Evolutionary conservation across 2,113 vertebrate species (phyloP).

Genomic region (Henicopernis longicauda): DNA sequence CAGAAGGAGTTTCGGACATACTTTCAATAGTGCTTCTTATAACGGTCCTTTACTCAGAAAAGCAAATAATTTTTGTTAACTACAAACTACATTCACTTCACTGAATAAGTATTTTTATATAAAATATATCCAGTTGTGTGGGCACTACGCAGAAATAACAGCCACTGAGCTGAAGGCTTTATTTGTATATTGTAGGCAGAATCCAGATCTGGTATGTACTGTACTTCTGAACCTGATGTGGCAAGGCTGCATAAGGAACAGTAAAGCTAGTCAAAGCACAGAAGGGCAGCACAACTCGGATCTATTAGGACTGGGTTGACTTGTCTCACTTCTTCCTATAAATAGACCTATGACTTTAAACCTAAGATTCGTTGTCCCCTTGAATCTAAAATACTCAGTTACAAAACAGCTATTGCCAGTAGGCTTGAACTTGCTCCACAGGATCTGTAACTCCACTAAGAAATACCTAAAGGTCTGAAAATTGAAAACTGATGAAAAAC

Average conservation of each 20-base stretch:
- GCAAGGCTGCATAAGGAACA: neutral
- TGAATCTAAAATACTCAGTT: neutral
- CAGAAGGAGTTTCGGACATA: neutral
- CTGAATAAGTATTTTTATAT: neutral
- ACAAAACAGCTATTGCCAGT: neutral
- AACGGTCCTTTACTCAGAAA: neutral
- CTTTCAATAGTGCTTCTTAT: neutral
- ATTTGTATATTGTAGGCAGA: neutral
- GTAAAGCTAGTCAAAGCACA: neutral
- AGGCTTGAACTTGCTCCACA: neutral
- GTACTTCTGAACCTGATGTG: neutral
- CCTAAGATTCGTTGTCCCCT: neutral
- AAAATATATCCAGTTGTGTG: neutral
- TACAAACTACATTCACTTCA: neutral
- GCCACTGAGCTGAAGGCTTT: neutral
- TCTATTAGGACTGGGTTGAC: neutral
- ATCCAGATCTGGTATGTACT: neutral
- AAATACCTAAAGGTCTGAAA: neutral
- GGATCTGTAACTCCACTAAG: neutral
- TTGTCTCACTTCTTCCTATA: neutral
- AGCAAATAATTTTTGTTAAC: neutral
- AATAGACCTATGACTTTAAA: neutral
- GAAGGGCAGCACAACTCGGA: accelerated
- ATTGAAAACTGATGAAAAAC: neutral
- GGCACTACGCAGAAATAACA: neutral